These are phyloP conservation scores for Drosophila anomalipes DNA, from an alignment of 2,888 invertebrate species.

Conservation along the genomic window DNA sequence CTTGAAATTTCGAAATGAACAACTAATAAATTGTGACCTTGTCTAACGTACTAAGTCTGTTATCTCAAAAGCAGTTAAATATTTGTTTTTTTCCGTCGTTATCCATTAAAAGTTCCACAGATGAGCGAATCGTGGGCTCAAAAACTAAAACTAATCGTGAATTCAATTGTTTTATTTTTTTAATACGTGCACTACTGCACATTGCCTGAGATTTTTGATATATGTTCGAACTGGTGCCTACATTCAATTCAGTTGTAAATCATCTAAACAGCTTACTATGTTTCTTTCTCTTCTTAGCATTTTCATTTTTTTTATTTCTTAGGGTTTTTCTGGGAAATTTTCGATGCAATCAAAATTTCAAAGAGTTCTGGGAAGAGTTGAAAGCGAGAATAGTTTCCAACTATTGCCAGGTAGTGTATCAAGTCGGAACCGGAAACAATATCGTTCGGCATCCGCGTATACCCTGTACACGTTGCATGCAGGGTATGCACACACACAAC, in stretches of 20 bases:
- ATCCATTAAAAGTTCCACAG: background rate
- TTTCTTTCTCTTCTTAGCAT: background rate
- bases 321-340: background rate
- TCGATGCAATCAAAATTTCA: background rate
- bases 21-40: slow-evolving; percentile 14
- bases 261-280: background rate
- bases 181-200: background rate
- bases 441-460: background rate
- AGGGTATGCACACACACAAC: slow-evolving; percentile 8
- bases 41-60: background rate
- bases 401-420: background rate
- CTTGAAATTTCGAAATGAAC: slow-evolving; percentile 12
- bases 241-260: background rate
- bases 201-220: background rate
- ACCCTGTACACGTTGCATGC: slow-evolving; percentile 6
- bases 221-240: background rate
- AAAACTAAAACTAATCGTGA: slow-evolving; percentile 11
- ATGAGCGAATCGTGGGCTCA: background rate
- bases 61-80: background rate
- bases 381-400: background rate
- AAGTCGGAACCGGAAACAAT: background rate
- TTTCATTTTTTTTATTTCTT: background rate
- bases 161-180: slow-evolving; percentile 5
- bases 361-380: background rate
- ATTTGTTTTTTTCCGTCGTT: background rate